These are phyloP conservation scores for Amiota minor DNA, from an alignment of 2,888 invertebrate species.

Conservation along the genomic window DNA sequence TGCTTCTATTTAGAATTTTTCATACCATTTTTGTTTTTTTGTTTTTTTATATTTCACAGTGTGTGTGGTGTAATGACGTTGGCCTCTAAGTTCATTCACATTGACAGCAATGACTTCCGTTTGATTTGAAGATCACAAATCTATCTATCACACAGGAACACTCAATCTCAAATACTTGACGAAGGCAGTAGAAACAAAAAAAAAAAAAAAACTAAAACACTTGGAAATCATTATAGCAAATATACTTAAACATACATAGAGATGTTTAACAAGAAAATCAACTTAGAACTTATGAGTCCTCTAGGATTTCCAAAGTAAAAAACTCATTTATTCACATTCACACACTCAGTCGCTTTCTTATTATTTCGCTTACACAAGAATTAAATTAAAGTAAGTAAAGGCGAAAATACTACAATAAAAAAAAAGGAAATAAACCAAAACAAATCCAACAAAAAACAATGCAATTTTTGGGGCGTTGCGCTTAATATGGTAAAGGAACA, in stretches of 20 bases:
- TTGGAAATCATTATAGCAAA: constrained; percentile 16
- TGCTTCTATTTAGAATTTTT: no score
- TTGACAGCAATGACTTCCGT: neutral
- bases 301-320: constrained; percentile 48
- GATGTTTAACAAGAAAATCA: constrained; percentile 66
- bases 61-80: neutral
- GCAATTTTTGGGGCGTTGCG: constrained; percentile 62
- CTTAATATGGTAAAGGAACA: constrained; percentile 50
- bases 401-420: constrained; percentile 53
- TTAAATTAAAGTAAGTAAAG: constrained; percentile 53
- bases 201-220: neutral
- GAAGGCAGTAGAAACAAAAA: neutral
- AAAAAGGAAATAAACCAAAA: constrained; percentile 60
- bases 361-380: neutral
- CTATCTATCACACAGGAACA: neutral
- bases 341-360: constrained; percentile 11
- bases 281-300: constrained; percentile 70
- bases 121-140: neutral
- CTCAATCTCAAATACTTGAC: neutral
- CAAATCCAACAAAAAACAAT: constrained; percentile 51
- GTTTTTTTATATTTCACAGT: no score
- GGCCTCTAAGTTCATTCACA: constrained; percentile 18
- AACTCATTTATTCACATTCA: constrained; percentile 44
- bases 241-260: constrained; percentile 8
- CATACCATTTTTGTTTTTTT: no score